Conservation (phyloP, 2,113 vertebrate genomes). For the Dolichallabes microphthalmus region DNA sequence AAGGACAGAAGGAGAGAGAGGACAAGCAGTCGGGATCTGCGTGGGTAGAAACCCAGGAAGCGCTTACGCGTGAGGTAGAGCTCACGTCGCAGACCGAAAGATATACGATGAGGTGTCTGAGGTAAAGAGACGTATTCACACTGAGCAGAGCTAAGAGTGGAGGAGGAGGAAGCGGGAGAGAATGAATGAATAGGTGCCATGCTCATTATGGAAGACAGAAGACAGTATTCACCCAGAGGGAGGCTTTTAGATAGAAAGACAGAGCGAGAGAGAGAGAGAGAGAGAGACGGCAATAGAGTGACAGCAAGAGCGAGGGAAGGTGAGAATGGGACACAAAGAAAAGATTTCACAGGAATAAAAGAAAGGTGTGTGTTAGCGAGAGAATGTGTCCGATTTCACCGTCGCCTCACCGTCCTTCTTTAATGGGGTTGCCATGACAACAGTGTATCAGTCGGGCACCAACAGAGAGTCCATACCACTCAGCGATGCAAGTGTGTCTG, state of each 20-base stretch:
- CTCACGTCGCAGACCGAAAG: slow-evolving; percentile 7
- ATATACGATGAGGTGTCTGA: slow-evolving; percentile 41
- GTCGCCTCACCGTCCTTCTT: slow-evolving; percentile 73
- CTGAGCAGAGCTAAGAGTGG: not conserved
- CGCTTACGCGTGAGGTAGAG: slow-evolving; percentile 18
- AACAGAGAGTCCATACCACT: slow-evolving; percentile 50
- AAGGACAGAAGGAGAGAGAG: slow-evolving; percentile 4
- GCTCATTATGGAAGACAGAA: slow-evolving; percentile 36
- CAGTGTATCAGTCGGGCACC: slow-evolving; percentile 69
- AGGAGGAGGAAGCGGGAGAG: not conserved
- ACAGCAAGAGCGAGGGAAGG: slow-evolving; percentile 46
- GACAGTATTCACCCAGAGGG: slow-evolving; percentile 1
- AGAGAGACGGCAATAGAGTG: slow-evolving; percentile 24
- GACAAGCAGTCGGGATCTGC: slow-evolving; percentile 17
- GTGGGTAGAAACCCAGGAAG: slow-evolving; percentile 39
- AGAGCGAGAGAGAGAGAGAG: not conserved
- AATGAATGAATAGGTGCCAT: slow-evolving; percentile 33
- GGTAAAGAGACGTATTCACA: slow-evolving; percentile 42
- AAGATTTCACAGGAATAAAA: slow-evolving; percentile 48
- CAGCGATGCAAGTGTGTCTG: slow-evolving; percentile 28
- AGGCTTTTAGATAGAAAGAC: slow-evolving; percentile 15
- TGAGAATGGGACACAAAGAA: slow-evolving; percentile 33
- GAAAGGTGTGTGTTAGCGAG: slow-evolving; percentile 57
- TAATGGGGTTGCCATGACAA: slow-evolving; percentile 80
- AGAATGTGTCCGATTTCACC: slow-evolving; percentile 69